Evolutionary conservation across 2,113 vertebrate genomes (phyloP).

Genomic region (Machaerirhynchus nigripectus): DNA sequence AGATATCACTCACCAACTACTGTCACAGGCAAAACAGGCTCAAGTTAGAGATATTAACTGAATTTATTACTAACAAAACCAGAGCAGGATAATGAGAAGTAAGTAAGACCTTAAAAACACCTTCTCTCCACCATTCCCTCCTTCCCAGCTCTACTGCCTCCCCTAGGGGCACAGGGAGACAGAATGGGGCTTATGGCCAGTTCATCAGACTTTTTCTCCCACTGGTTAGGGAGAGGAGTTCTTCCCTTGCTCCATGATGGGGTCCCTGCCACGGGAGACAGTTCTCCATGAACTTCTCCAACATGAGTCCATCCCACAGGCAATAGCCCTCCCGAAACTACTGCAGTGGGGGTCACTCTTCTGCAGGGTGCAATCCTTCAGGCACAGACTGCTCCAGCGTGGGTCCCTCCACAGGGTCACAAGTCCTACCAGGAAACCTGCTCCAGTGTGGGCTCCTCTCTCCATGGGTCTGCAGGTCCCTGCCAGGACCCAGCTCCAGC

Average conservation of each 20-base stretch:
- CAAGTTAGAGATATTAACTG: background rate
- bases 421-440: background rate
- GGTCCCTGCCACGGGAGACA: background rate
- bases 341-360: background rate
- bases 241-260: background rate
- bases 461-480: background rate
- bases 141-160: background rate
- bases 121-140: background rate
- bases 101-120: background rate
- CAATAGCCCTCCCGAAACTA: background rate
- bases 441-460: background rate
- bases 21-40: background rate
- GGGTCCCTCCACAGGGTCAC: background rate
- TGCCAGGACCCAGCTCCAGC: background rate
- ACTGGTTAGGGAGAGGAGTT: background rate
- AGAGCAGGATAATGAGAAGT: background rate
- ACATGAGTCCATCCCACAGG: background rate
- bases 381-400: background rate
- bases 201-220: background rate
- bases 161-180: too few species aligned
- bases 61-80: background rate
- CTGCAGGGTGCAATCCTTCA: accelerated
- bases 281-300: background rate
- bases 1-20: background rate
- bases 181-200: background rate